Conservation (phyloP, 2,888 invertebrate species). For the Drosophila rubida region DNA sequence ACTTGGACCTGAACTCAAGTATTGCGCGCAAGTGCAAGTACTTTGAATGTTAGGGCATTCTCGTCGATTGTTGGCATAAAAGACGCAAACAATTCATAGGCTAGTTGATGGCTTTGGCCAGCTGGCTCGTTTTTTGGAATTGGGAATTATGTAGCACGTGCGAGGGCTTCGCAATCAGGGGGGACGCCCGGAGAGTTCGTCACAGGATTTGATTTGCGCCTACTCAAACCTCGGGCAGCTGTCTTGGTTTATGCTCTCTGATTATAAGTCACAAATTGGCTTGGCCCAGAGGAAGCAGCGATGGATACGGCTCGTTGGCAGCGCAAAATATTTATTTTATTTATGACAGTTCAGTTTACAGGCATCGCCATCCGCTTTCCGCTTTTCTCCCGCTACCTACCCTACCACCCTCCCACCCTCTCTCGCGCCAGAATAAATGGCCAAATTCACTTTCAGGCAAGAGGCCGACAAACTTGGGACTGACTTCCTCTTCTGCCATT, state of each 20-base stretch:
- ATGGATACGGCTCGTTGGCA: constrained; percentile 39
- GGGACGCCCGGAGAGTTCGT: constrained; percentile 46
- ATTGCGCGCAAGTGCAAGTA: too few species aligned
- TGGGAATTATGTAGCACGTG: constrained; percentile 56
- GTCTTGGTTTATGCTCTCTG: constrained; percentile 37
- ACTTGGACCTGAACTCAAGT: too few species aligned
- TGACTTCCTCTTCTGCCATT: constrained; percentile 48
- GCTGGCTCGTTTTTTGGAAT: constrained; percentile 25
- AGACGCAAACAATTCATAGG: neutral
- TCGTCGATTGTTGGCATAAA: constrained; percentile 6
- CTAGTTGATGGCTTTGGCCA: constrained; percentile 18
- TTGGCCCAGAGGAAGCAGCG: constrained; percentile 16
- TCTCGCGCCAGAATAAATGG: constrained; percentile 23
- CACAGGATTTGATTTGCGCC: constrained; percentile 60
- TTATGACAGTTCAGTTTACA: constrained; percentile 59
- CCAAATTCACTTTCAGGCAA: constrained; percentile 51
- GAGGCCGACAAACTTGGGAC: constrained; percentile 44
- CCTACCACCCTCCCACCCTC: neutral
- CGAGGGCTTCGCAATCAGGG: constrained; percentile 44
- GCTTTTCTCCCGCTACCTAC: neutral
- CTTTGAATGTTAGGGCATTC: constrained; percentile 1
- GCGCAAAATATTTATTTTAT: constrained; percentile 58
- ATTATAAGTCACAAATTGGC: constrained; percentile 55
- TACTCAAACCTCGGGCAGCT: constrained; percentile 27
- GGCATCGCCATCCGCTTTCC: constrained; percentile 19